phyloP scores from a whole-genome alignment of 2,888 invertebrate genomes.

The Lottia gigantea region DNA sequence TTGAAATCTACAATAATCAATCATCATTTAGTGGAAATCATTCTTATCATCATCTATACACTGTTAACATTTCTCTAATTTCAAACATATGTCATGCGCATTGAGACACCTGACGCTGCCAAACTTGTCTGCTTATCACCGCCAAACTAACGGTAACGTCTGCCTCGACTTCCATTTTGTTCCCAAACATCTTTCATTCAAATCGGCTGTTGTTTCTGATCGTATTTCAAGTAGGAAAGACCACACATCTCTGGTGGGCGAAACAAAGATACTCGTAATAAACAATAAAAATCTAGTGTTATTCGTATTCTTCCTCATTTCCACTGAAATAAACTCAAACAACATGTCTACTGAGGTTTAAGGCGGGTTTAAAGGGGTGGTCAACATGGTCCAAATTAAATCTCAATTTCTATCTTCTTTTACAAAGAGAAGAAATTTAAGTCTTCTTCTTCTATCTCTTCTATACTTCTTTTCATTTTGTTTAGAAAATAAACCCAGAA shows the following conservation, averaged over 20 bases:
- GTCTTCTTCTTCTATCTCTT: conserved; percentile 2
- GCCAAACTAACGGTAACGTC: conserved; percentile 14
- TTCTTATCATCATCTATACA: too few species aligned
- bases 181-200: conserved; percentile 11
- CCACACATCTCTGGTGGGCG: conserved; percentile 1
- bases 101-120: conserved; percentile 12
- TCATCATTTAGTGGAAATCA: too few species aligned
- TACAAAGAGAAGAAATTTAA: background rate
- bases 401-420: background rate
- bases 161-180: conserved; percentile 8
- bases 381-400: conserved; percentile 8
- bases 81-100: conserved; percentile 8
- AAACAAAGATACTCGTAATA: background rate
- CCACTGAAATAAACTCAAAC: background rate
- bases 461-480: background rate
- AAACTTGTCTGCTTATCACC: conserved; percentile 14
- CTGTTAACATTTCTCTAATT: background rate
- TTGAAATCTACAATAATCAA: too few species aligned
- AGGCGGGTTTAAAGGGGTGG: conserved; percentile 11
- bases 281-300: background rate
- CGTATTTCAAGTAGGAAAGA: conserved; percentile 6
- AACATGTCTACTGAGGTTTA: background rate
- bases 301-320: background rate
- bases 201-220: conserved; percentile 8
- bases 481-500: conserved; percentile 7